Percentiles rank a stretch among this genome's conserved stretches.
These are phyloP conservation scores for Neotragus pygmaeus DNA, from an alignment of 2,113 vertebrate genomes.

Conservation along the genomic window DNA sequence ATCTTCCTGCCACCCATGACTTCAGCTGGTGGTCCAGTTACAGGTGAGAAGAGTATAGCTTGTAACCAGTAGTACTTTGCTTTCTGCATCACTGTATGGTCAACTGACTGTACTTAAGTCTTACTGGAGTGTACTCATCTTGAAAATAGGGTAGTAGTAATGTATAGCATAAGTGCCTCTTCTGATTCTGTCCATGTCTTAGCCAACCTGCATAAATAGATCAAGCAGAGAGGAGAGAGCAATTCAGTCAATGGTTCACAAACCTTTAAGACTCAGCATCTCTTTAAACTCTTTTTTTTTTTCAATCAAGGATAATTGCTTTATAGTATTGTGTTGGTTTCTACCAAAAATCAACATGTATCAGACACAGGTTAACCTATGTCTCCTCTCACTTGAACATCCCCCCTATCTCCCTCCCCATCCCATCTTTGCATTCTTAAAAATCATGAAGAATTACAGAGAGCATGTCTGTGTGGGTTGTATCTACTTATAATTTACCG, in stretches of 20 bases:
- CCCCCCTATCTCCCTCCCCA: not conserved
- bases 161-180: not conserved
- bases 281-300: not conserved
- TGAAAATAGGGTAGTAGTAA: not conserved
- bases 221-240: not conserved
- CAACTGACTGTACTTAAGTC: not conserved
- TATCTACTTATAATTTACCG: not conserved
- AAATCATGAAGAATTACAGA: not conserved
- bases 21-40: slow-evolving; percentile 71
- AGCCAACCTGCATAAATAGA: not conserved
- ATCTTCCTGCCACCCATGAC: slow-evolving; percentile 81
- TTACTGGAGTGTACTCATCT: not conserved
- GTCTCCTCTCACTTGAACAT: not conserved
- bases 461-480: not conserved
- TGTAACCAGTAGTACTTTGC: not conserved
- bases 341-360: not conserved
- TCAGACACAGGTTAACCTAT: not conserved
- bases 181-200: not conserved
- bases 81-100: not conserved
- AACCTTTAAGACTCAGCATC: not conserved
- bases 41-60: slow-evolving; percentile 75
- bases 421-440: not conserved
- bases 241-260: not conserved
- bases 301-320: not conserved
- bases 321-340: not conserved